A percentile compares a stretch with the other conserved stretches of the same genome.
These are phyloP conservation scores for Psittacara wagleri DNA, from an alignment of 2,113 vertebrate genomes.

Conservation along the genomic window DNA sequence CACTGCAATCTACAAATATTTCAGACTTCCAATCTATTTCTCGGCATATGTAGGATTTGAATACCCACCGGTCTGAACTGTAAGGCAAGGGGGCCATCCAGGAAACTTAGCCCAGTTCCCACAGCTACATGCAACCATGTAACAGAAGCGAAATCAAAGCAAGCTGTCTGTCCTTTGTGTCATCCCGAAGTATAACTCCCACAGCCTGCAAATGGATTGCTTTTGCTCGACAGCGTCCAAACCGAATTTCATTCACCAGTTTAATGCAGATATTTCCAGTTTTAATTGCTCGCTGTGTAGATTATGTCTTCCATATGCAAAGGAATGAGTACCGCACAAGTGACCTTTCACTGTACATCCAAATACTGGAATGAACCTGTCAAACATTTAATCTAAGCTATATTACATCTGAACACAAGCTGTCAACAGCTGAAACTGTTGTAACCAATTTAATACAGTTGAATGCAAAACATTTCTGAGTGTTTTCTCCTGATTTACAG, in stretches of 20 bases:
- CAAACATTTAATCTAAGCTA: not conserved
- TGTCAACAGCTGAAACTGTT: not conserved
- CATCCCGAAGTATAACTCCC: not conserved
- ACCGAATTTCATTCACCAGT: not conserved
- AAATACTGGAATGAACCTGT: not conserved
- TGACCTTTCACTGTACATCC: not conserved
- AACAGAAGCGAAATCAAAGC: not conserved
- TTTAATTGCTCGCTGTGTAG: not conserved
- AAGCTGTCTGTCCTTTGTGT: not conserved
- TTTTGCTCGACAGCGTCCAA: not conserved
- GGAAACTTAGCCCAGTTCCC: not conserved
- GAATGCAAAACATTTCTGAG: not conserved
- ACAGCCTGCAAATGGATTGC: not conserved
- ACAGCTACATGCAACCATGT: accelerated
- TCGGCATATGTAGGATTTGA: not conserved
- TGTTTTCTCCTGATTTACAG: not conserved
- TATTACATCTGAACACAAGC: not conserved
- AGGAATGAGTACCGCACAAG: not conserved
- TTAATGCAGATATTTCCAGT: not conserved
- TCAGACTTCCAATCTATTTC: not conserved
- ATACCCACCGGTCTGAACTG: not conserved
- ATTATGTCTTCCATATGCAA: not conserved
- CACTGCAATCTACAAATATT: not conserved
- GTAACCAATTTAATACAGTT: not conserved
- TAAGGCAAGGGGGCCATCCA: not conserved